Conservation (phyloP, 1,140 invertebrate genomes). For the Drosophila teissieri region DNA sequence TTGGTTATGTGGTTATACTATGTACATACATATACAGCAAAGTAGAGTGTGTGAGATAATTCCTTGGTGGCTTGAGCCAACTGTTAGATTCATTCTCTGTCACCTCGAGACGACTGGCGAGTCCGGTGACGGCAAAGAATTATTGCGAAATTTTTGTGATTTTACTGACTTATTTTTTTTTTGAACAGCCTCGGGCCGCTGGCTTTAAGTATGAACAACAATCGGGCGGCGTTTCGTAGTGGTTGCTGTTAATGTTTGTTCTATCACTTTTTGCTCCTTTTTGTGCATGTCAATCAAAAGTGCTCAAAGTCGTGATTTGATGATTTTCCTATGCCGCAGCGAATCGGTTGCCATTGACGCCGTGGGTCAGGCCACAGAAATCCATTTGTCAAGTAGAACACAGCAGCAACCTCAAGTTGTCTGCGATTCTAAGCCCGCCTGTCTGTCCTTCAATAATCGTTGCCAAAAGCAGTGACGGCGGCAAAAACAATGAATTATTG, state of each 20-base stretch:
- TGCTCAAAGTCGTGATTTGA: constrained; percentile 78
- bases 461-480: constrained; percentile 42
- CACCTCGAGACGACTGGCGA: constrained; percentile 40
- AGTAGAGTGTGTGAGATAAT: constrained; percentile 53
- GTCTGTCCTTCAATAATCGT: constrained; percentile 59
- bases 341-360: constrained; percentile 33
- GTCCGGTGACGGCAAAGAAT: constrained; percentile 56
- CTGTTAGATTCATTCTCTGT: constrained; percentile 49
- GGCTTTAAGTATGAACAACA: constrained; percentile 80
- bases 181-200: constrained; percentile 49
- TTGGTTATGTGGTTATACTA: constrained; percentile 22
- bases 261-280: constrained; percentile 44
- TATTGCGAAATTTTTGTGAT: constrained; percentile 66
- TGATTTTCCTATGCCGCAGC: constrained; percentile 65
- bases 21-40: not conserved
- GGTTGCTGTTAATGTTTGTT: constrained; percentile 39
- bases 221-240: constrained; percentile 28
- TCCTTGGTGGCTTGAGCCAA: constrained; percentile 41
- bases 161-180: constrained; percentile 11
- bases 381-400: constrained; percentile 74
- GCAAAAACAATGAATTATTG: constrained; percentile 55
- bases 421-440: constrained; percentile 51
- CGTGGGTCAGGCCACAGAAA: constrained; percentile 48
- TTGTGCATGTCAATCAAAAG: constrained; percentile 78
- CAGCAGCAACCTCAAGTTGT: constrained; percentile 45